Evolutionary conservation across 2,113 vertebrate genomes (phyloP).

Genomic region (Cololabis saira): DNA sequence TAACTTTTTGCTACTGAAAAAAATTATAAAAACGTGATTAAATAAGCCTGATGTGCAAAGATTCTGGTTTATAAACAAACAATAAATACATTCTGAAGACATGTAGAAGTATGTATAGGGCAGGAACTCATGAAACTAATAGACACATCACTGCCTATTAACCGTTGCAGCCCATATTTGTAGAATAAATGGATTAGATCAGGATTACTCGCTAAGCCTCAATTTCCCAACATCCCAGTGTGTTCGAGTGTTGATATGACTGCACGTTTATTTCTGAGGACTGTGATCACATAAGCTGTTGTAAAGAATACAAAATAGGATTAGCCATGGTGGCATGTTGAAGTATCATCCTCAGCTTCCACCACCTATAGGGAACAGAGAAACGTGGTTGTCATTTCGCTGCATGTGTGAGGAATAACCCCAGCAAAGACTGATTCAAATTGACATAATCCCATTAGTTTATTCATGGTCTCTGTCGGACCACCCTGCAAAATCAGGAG

Average conservation of each 20-base stretch:
- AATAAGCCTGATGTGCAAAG: not conserved
- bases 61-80: not conserved
- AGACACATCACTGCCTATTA: constrained; percentile 39
- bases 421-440: constrained; percentile 41
- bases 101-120: not conserved
- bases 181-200: constrained; percentile 64
- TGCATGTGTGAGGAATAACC: constrained; percentile 20
- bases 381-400: constrained; percentile 27
- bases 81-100: not conserved
- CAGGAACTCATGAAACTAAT: constrained; percentile 16
- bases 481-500: constrained; percentile 38
- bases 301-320: constrained; percentile 57
- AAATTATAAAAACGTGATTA: not conserved
- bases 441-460: constrained; percentile 62
- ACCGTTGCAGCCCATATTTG: constrained; percentile 35
- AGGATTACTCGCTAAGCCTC: constrained; percentile 59
- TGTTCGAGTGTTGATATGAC: constrained; percentile 39
- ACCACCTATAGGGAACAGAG: constrained; percentile 24
- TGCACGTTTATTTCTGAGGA: constrained; percentile 37
- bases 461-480: constrained; percentile 44
- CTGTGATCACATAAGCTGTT: constrained; percentile 56
- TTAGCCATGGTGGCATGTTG: constrained; percentile 41
- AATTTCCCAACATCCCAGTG: constrained; percentile 28
- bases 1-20: not conserved
- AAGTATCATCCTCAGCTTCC: constrained; percentile 43